Conservation (phyloP, 2,797 vertebrate genomes). For the Rhynchonycteris naso region DNA sequence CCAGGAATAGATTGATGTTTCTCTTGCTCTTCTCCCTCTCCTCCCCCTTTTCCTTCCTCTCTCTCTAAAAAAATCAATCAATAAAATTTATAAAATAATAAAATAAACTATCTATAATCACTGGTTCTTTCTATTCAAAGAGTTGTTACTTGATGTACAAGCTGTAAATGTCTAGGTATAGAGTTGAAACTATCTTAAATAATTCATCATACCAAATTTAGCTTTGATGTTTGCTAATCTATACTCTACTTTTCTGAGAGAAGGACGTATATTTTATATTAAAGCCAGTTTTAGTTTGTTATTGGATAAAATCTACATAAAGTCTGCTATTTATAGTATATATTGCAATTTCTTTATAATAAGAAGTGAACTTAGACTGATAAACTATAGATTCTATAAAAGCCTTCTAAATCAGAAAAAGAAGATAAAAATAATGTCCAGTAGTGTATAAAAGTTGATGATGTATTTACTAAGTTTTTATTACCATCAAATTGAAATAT, state of each 20-base stretch:
- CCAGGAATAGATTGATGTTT: too few species aligned
- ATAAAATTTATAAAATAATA: too few species aligned
- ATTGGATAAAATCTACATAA: background rate
- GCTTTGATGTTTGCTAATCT: background rate
- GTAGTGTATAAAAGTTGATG: background rate
- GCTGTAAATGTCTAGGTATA: background rate
- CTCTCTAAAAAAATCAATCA: too few species aligned
- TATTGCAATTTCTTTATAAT: constrained; percentile 25
- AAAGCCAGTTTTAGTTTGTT: constrained; percentile 25
- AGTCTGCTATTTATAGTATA: background rate
- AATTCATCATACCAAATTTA: background rate
- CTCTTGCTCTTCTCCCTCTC: too few species aligned
- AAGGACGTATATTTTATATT: background rate
- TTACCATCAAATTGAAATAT: background rate
- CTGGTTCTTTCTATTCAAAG: constrained; percentile 21
- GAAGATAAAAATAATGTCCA: background rate
- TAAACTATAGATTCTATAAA: background rate
- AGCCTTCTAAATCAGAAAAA: background rate
- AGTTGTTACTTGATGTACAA: background rate
- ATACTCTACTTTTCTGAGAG: background rate
- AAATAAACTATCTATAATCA: background rate
- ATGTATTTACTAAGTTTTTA: background rate
- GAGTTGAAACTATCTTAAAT: background rate
- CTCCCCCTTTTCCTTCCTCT: too few species aligned
- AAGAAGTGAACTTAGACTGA: background rate